Percentiles rank a stretch among this genome's conserved stretches.
phyloP scores from a whole-genome alignment of 2,888 invertebrate genomes.

The Chymomyza caudatula region DNA sequence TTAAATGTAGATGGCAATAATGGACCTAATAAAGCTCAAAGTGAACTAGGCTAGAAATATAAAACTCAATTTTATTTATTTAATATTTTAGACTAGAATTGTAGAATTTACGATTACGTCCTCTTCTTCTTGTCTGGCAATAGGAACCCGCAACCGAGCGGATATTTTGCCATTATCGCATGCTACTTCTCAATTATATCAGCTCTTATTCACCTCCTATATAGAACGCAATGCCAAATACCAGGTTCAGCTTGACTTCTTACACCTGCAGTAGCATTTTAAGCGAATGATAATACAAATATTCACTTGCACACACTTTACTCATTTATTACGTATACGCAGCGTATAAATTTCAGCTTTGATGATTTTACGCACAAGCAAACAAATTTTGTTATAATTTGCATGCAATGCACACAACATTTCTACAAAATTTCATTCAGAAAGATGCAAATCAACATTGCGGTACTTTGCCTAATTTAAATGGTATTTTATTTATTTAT shows the following conservation, averaged over 20 bases:
- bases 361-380: slow-evolving; percentile 69
- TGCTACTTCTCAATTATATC: too few relatives aligned
- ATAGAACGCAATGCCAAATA: neutral
- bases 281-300: neutral
- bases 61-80: too few relatives aligned
- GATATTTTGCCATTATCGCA: too few relatives aligned
- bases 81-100: too few relatives aligned
- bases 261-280: neutral
- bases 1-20: too few relatives aligned
- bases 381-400: slow-evolving; percentile 52
- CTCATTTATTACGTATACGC: slow-evolving; percentile 18
- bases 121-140: too few relatives aligned
- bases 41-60: too few relatives aligned
- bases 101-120: too few relatives aligned
- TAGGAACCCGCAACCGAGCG: too few relatives aligned
- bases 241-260: neutral
- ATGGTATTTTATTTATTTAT: slow-evolving; percentile 11
- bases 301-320: neutral
- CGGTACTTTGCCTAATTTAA: slow-evolving; percentile 54
- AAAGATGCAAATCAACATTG: slow-evolving; percentile 38
- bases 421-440: slow-evolving; percentile 31
- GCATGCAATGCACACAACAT: slow-evolving; percentile 23
- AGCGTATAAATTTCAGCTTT: slow-evolving; percentile 47
- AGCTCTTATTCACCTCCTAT: neutral
- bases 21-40: too few relatives aligned